phyloP scores from a whole-genome alignment of 2,888 invertebrate species.

The Exephanes ischioxanthus region DNA sequence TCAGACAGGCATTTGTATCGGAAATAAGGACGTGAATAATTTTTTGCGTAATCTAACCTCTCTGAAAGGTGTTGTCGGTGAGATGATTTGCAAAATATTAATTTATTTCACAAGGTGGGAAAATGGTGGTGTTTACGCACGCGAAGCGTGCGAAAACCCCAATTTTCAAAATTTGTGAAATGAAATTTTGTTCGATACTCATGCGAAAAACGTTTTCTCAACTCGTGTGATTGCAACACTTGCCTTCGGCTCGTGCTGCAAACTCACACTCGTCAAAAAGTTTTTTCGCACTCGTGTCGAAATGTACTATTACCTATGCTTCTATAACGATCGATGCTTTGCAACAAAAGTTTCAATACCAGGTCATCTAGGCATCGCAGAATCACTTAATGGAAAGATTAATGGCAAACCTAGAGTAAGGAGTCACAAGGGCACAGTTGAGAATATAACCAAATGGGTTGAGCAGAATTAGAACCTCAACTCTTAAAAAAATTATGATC shows the following conservation, averaged over 20 bases:
- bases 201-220: too few relatives aligned
- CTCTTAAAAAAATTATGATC: neutral
- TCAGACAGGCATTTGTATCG: neutral
- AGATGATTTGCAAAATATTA: constrained; percentile 2
- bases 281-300: too few relatives aligned
- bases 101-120: neutral
- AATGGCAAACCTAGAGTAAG: constrained; percentile 10
- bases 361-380: neutral
- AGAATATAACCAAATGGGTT: neutral
- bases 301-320: neutral
- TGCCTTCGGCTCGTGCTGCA: too few relatives aligned
- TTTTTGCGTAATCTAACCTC: neutral
- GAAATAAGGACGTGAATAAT: neutral
- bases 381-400: neutral
- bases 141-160: too few relatives aligned
- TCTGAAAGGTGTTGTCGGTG: neutral
- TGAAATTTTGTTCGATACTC: too few relatives aligned
- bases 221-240: too few relatives aligned
- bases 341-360: neutral
- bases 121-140: too few relatives aligned
- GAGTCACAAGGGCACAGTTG: neutral
- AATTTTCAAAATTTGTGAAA: too few relatives aligned
- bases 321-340: constrained; percentile 3
- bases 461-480: neutral
- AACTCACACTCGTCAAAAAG: too few relatives aligned